Percentiles rank a stretch among this genome's conserved stretches.
Evolutionary conservation across 2,888 invertebrate species (phyloP).

Genomic region (Corythucha ciliata): DNA sequence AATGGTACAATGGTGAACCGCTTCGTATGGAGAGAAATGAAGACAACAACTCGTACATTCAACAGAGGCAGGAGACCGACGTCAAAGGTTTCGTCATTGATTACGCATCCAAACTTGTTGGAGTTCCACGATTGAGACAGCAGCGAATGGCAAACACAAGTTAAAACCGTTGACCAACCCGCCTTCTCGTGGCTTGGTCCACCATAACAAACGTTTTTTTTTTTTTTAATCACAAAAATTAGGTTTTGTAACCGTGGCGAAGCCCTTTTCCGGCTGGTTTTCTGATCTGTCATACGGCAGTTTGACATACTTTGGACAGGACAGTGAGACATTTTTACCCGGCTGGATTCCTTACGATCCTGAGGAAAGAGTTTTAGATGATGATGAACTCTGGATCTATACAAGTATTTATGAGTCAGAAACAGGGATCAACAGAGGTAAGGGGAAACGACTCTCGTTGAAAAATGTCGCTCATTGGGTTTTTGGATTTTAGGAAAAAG

Average conservation of each 20-base stretch:
- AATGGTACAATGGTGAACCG: conserved; percentile 1
- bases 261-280: no score
- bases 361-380: not conserved
- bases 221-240: not conserved
- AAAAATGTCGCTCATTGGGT: not conserved
- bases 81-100: not conserved
- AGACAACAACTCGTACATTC: no score
- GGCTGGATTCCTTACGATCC: not conserved
- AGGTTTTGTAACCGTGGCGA: no score
- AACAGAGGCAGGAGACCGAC: no score
- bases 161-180: no score
- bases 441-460: not conserved
- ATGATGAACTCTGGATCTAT: not conserved
- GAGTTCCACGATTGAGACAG: conserved; percentile 2
- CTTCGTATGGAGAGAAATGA: not conserved
- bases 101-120: not conserved
- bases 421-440: not conserved
- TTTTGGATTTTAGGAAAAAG: not conserved
- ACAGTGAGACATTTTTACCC: not conserved
- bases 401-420: not conserved
- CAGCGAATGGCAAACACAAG: not conserved
- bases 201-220: not conserved
- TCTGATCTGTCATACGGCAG: no score
- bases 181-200: no score
- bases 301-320: no score